Conservation (phyloP, 2,113 vertebrate species). For the Dasypus novemcinctus region DNA sequence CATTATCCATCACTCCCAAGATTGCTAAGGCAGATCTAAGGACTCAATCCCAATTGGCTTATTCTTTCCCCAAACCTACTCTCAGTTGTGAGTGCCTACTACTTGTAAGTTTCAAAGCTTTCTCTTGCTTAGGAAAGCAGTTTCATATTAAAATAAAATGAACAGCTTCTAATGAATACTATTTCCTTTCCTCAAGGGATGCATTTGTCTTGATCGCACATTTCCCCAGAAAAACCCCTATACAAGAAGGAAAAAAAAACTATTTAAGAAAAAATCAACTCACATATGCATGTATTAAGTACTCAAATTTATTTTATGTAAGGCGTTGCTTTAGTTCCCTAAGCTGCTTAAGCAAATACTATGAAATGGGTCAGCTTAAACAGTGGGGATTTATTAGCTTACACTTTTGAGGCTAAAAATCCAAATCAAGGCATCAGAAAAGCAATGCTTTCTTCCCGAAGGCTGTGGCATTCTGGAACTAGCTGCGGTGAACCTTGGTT, state of each 20-base stretch:
- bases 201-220: background rate
- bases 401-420: no score
- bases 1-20: background rate
- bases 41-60: background rate
- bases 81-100: background rate
- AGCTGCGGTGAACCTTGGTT: no score
- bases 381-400: no score
- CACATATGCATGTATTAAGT: background rate
- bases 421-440: no score
- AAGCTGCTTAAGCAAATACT: no score
- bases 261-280: background rate
- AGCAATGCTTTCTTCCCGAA: no score
- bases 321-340: background rate
- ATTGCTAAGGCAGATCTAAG: background rate
- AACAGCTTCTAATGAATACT: background rate
- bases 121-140: background rate
- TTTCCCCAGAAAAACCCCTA: background rate
- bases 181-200: background rate
- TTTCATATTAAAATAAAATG: constrained; percentile 17
- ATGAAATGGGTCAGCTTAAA: no score
- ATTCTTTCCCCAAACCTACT: background rate
- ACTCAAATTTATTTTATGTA: background rate
- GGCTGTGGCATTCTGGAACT: no score
- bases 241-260: background rate
- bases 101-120: background rate